Base-by-base conservation (phyloP, 2,113 vertebrate species). In the Labrus mixtus region DNA sequence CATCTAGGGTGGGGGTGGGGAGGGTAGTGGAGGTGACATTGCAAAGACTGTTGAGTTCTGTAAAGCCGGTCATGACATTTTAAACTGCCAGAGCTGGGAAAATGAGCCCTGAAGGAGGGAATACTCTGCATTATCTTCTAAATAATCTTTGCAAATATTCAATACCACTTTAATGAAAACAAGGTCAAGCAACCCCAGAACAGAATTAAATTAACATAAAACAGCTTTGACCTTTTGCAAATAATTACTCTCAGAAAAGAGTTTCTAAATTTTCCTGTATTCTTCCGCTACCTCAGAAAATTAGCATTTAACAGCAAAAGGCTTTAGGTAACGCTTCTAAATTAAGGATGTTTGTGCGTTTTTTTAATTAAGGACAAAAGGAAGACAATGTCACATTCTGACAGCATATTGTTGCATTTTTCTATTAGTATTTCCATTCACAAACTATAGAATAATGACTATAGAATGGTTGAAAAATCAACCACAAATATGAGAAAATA, bases 111-210 rank as follows among this genome's bases (percentile, higher is more conserved):
- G 4, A 19, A 13, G 41, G 59, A 17, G 20, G 19, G 13, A 51
- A 20, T 9, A 20, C 48, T 51, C 60, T 8, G 12, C 54, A 56
- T 48, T 46, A 45, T 37, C 29, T n/a, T 37, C 9, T 57, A 17
- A 23, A 68, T 36, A 5, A 3, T 39, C 13, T 22, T 3, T 59
- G 36, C 19, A 37, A 36, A 48, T 1, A 53, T 59, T 55, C 9
- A 25, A 48, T 37, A 57, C 64, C 29, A 68, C 29, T 33, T 33
- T 33, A 33, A 33, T 33, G 29, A 33, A 6, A 33, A 33, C 10
- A 25, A 62, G 66, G 55, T 61, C 17, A 33, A 68, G 48, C 54
- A 23, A 61, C 23, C 33, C 39, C 20, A 41, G n/a, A 4, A 45
- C 17, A 20, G 50, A 55, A 6, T 33, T 55, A 10, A 20, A 45